Conservation (phyloP, 1,140 invertebrate genomes). For the Trachymyrmex cornetzi region DNA sequence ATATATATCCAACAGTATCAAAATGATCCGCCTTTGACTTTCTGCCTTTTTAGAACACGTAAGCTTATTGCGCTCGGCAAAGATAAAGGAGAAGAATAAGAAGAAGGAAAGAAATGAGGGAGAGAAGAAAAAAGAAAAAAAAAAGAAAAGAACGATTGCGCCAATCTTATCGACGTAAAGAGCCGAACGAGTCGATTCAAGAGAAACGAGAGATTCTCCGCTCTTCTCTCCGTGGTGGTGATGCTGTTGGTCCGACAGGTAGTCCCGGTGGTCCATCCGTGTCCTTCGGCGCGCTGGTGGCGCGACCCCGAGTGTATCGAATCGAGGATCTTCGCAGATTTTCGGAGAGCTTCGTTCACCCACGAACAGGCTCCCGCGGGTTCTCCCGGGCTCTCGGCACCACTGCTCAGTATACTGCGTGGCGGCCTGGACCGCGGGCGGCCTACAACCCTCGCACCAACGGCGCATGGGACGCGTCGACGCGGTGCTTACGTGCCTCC, state of each 20-base stretch:
- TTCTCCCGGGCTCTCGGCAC: conserved; percentile 75
- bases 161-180: conserved; percentile 4
- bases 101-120: not conserved
- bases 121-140: not conserved
- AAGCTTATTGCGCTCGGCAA: not conserved
- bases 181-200: conserved; percentile 21
- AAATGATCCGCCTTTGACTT: not conserved
- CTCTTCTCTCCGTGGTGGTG: not conserved
- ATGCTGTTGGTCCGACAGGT: conserved; percentile 53
- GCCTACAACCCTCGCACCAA: conserved; percentile 55
- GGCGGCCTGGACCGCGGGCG: conserved; percentile 75
- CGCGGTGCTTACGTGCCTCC: conserved; percentile 67
- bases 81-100: not conserved
- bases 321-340: conserved; percentile 84
- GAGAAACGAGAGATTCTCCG: conserved; percentile 19
- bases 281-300: conserved; percentile 66
- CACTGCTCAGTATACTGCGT: conserved; percentile 73
- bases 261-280: conserved; percentile 61
- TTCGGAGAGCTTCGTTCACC: conserved; percentile 80
- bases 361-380: conserved; percentile 69
- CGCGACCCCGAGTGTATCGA: conserved; percentile 78
- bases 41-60: conserved; percentile 17
- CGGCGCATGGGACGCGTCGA: conserved; percentile 56
- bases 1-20: too few relatives aligned
- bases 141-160: not conserved